Percentiles rank a stretch among this genome's conserved stretches.
Conservation (phyloP, 2,888 invertebrate genomes). For the Girardia tigrina region DNA sequence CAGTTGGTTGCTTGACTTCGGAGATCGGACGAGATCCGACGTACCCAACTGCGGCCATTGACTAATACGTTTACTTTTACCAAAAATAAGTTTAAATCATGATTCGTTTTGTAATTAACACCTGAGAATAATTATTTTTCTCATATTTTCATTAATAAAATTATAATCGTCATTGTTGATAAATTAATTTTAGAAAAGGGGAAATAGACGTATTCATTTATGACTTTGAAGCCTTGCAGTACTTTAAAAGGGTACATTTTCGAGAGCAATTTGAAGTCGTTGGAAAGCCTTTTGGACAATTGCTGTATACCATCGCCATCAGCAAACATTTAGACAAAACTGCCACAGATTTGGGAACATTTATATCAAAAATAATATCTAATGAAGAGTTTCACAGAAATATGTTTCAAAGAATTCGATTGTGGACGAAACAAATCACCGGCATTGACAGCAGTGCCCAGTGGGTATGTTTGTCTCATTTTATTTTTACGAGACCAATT, state of each 20-base stretch:
- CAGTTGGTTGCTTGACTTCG: too few species aligned
- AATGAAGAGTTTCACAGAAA: conserved; percentile 19
- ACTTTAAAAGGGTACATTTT: not conserved
- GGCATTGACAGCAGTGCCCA: not conserved
- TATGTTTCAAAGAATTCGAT: conserved; percentile 1
- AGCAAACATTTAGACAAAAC: not conserved
- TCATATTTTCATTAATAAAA: too few species aligned
- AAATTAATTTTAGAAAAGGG: conserved; percentile 1
- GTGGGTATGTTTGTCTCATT: too few species aligned
- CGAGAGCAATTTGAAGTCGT: not conserved
- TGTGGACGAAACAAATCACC: conserved; percentile 13
- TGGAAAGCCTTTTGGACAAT: not conserved
- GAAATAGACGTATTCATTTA: not conserved
- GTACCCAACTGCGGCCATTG: too few species aligned
- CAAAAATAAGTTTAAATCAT: too few species aligned
- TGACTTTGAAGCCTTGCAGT: conserved; percentile 1
- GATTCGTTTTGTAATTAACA: too few species aligned
- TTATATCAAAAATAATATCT: not conserved
- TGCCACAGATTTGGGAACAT: not conserved
- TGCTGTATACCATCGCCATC: not conserved
- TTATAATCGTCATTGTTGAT: too few species aligned
- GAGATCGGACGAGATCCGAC: too few species aligned
- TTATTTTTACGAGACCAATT: too few species aligned
- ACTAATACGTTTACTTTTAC: too few species aligned
- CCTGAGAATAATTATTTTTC: too few species aligned